phyloP scores from a whole-genome alignment of 2,113 vertebrate species.

The Crotalus horridus region DNA sequence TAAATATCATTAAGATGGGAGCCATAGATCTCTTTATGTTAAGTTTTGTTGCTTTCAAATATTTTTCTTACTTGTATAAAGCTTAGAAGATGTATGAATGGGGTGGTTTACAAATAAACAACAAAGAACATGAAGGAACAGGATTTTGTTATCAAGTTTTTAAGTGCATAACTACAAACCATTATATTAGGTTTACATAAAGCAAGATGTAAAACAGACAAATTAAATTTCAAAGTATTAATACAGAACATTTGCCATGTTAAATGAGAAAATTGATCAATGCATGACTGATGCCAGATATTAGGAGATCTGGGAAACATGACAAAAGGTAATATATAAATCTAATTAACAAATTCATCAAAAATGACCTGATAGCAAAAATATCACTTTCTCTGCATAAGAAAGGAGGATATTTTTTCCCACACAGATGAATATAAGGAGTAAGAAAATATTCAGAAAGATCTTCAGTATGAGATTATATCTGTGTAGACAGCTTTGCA shows the following conservation, averaged over 20 bases:
- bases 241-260: not conserved
- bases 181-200: not conserved
- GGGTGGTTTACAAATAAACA: not conserved
- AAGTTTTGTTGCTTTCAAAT: not conserved
- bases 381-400: not conserved
- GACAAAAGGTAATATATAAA: not conserved
- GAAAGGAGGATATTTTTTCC: not conserved
- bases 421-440: not conserved
- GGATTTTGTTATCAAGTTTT: not conserved
- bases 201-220: not conserved
- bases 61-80: not conserved
- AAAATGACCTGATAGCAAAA: not conserved
- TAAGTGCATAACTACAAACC: not conserved
- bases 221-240: not conserved
- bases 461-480: not conserved
- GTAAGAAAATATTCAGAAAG: not conserved
- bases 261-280: not conserved
- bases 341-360: not conserved
- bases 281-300: not conserved
- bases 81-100: not conserved
- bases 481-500: not conserved
- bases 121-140: not conserved
- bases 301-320: not conserved
- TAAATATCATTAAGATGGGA: not conserved
- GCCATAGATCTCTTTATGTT: not conserved